Conservation (phyloP, 2,888 invertebrate genomes). For the Cephalotes varians region DNA sequence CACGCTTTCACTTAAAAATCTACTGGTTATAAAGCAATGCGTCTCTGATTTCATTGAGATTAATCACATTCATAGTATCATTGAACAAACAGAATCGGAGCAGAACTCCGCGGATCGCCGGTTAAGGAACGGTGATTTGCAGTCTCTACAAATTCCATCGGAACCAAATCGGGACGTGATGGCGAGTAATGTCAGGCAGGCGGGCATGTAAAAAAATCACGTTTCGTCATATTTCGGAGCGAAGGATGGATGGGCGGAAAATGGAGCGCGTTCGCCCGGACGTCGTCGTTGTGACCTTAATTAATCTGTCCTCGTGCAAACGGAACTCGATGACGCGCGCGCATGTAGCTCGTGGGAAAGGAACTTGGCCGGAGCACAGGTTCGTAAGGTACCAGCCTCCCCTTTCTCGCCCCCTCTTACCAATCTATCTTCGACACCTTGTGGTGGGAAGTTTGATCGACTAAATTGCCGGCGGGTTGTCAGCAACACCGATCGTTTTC, state of each 20-base stretch:
- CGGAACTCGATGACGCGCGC: constrained; percentile 52
- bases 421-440: constrained; percentile 65
- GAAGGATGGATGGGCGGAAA: constrained; percentile 35
- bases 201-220: neutral
- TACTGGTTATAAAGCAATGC: neutral
- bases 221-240: constrained; percentile 16
- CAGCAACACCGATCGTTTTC: constrained; percentile 70
- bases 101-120: neutral
- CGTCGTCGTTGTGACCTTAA: constrained; percentile 61
- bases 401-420: neutral
- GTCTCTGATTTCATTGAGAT: neutral
- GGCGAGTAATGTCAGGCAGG: neutral
- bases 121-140: neutral
- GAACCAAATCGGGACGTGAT: neutral
- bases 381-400: constrained; percentile 27
- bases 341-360: constrained; percentile 69
- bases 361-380: constrained; percentile 51
- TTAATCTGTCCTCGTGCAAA: constrained; percentile 64
- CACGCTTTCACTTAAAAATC: neutral
- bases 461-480: constrained; percentile 70
- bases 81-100: neutral
- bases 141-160: too few relatives aligned
- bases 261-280: constrained; percentile 12
- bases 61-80: neutral
- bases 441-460: constrained; percentile 73